phyloP scores from a whole-genome alignment of 2,888 invertebrate species.

The Xiphydria camelus region DNA sequence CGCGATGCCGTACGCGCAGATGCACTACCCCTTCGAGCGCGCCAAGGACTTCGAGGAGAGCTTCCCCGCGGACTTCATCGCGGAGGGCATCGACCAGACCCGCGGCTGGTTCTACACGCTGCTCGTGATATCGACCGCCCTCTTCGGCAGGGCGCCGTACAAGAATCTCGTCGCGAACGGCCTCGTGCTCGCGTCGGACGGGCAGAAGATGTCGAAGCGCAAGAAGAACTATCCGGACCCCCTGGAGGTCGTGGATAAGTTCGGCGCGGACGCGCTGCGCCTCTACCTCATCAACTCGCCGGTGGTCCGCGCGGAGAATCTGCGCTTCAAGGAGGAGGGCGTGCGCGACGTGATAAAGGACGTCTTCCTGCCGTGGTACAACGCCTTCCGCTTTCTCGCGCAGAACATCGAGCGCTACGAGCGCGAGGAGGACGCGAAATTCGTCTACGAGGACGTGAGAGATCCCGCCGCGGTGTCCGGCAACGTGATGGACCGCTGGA shows the following conservation, averaged over 20 bases:
- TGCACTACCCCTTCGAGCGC: slow-evolving; percentile 95
- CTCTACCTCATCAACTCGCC: slow-evolving; percentile 97
- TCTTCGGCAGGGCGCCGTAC: slow-evolving; percentile 96
- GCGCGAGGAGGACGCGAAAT: slow-evolving; percentile 64
- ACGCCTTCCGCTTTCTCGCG: slow-evolving; percentile 88
- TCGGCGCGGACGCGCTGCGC: slow-evolving; percentile 95
- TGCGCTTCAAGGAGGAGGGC: slow-evolving; percentile 96
- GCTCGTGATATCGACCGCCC: slow-evolving; percentile 92
- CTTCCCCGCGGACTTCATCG: slow-evolving; percentile 99
- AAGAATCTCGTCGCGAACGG: slow-evolving; percentile 98
- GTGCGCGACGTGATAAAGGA: slow-evolving; percentile 96
- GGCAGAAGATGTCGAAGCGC: slow-evolving; percentile 99
- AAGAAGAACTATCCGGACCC: slow-evolving; percentile 99
- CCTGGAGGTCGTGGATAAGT: slow-evolving; percentile 83
- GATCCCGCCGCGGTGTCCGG: slow-evolving; percentile 26
- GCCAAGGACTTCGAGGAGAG: slow-evolving; percentile 82
- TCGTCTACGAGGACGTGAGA: slow-evolving; percentile 52
- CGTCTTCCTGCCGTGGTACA: slow-evolving; percentile 97
- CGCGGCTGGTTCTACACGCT: slow-evolving; percentile 99
- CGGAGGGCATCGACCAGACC: slow-evolving; percentile 99
- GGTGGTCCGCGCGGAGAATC: slow-evolving; percentile 94
- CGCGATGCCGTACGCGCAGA: slow-evolving; percentile 98
- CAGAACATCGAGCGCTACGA: slow-evolving; percentile 88
- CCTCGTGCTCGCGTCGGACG: slow-evolving; percentile 92
- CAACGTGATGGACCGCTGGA: slow-evolving; percentile 98